These are phyloP conservation scores for Bombus confusus DNA, from an alignment of 1,140 invertebrate genomes.

Conservation along the genomic window DNA sequence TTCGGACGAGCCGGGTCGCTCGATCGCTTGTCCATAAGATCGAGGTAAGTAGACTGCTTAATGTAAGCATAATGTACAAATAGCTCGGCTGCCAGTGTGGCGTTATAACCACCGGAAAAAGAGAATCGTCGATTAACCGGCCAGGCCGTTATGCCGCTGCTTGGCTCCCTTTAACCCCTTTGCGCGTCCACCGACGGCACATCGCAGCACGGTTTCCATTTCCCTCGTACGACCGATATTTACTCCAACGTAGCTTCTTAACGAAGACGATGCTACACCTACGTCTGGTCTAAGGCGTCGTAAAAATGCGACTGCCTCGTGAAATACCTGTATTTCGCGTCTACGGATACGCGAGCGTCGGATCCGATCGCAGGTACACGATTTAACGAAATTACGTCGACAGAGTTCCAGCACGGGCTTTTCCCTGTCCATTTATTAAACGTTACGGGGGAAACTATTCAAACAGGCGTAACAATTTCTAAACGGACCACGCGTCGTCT, in stretches of 20 bases:
- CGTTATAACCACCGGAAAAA: constrained; percentile 28
- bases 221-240: too few relatives aligned
- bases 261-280: too few relatives aligned
- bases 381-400: neutral
- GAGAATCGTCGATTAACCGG: constrained; percentile 25
- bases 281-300: too few relatives aligned
- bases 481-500: neutral
- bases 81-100: neutral
- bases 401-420: neutral
- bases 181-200: too few relatives aligned
- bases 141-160: neutral
- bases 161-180: too few relatives aligned
- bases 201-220: too few relatives aligned
- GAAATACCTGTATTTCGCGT: too few relatives aligned
- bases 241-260: too few relatives aligned
- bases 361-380: neutral
- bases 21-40: constrained; percentile 47
- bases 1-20: constrained; percentile 32
- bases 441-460: neutral
- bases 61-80: constrained; percentile 36
- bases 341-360: too few relatives aligned
- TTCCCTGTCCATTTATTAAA: neutral
- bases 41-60: constrained; percentile 51
- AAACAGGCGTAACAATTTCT: neutral
- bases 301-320: too few relatives aligned